Evolutionary conservation across 1,140 invertebrate genomes (phyloP), one percentile per base, ranked within the genome.

Genomic region (Bemisia tabaci): DNA sequence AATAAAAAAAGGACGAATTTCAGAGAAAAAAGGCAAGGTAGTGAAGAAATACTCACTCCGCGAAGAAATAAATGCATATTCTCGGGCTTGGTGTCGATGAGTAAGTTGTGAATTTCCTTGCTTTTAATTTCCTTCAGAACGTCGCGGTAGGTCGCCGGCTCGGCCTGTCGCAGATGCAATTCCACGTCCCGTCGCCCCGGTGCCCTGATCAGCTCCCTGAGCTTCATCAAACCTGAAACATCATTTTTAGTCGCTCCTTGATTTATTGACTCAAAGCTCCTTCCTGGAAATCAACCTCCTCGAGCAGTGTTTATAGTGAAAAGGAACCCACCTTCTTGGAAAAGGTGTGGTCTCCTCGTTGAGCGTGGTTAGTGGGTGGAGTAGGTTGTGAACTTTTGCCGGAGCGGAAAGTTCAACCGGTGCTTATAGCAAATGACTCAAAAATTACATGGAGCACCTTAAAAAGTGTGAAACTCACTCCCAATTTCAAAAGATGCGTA

Each of bases 61-160:
- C 79, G 79, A 59, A 86, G 74, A 75, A 86, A 83, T 71, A 79
- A 77, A 72, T 83, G 80, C 75, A 85, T 81, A 71, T 84, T 79
- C 69, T 79, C 75, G 0, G 81, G 76, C 67, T 79, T 81, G 5
- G 82, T 84, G 72, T 86, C 84, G 22, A 85, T 80, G 60, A 86
- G 79, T 60, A 85, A 71, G 73, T 84, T 84, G 68, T 79, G 79
- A 67, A 85, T 83, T 70, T 83, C 83, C 70, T 83, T 81, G 68
- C 72, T 78, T 73, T 84, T 84, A 68, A 85, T 81, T 68, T 85
- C 83, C 59, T 77, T 77, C 1, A 86, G 77, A 24, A 84, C 81
- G 67, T 81, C 78, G 64, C 80, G 76, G 71, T 85, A 86, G 12
- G 80, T 80, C 39, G 78, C 76, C 2, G 81, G 81, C 68, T 81